These are phyloP conservation scores for Laticauda laticaudata DNA, from an alignment of 2,113 vertebrate species.

Conservation along the genomic window DNA sequence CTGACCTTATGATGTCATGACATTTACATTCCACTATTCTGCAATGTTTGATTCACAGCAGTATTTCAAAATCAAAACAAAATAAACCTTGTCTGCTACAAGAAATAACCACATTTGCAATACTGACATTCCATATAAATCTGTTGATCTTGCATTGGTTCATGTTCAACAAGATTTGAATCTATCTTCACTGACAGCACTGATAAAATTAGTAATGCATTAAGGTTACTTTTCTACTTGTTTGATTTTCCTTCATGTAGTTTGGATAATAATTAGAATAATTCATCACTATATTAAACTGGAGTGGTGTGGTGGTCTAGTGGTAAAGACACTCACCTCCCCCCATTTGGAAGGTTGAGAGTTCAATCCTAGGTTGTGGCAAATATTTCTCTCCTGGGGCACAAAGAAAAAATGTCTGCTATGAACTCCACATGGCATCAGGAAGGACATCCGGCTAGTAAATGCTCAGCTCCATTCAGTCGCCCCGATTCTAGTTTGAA, in stretches of 20 bases:
- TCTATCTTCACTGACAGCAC: slow-evolving; percentile 55
- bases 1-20: background rate
- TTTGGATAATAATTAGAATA: background rate
- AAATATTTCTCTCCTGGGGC: background rate
- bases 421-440: background rate
- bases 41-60: slow-evolving; percentile 12
- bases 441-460: background rate
- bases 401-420: background rate
- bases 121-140: slow-evolving; percentile 55
- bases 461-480: background rate
- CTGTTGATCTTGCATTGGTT: slow-evolving; percentile 50
- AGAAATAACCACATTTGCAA: slow-evolving; percentile 47
- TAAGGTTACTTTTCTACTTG: background rate
- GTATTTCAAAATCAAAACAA: slow-evolving; percentile 39
- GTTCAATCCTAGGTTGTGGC: background rate
- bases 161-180: slow-evolving; percentile 47
- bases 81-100: slow-evolving; percentile 50
- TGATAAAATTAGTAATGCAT: slow-evolving; percentile 50
- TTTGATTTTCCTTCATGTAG: background rate
- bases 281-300: background rate
- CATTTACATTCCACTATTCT: fast-evolving
- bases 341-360: background rate
- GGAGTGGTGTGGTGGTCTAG: background rate
- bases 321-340: background rate
- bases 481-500: background rate